A percentile compares a stretch with the other conserved stretches of the same genome.
These are phyloP conservation scores for Metopolophium dirhodum DNA, from an alignment of 1,140 invertebrate genomes.

Conservation along the genomic window DNA sequence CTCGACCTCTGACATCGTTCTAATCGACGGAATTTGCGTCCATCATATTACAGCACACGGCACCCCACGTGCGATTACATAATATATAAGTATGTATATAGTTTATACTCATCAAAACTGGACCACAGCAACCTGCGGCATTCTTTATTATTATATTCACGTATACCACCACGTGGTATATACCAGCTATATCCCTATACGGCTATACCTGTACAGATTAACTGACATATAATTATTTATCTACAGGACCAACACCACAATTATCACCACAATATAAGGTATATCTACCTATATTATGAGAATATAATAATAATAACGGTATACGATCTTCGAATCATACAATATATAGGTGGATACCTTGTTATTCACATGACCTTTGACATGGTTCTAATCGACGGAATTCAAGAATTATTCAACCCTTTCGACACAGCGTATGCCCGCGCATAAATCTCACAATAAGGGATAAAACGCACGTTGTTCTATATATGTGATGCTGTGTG, in stretches of 20 bases:
- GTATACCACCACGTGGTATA: neutral
- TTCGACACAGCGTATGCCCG: neutral
- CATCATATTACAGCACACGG: neutral
- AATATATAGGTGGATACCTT: neutral
- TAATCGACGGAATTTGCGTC: neutral
- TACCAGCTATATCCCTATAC: too few species aligned
- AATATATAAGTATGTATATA: neutral
- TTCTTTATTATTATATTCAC: neutral
- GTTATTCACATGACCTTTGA: neutral
- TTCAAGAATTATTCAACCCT: neutral
- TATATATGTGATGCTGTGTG: neutral
- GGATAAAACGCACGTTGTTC: neutral
- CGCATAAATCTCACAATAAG: conserved; percentile 41
- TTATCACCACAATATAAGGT: neutral
- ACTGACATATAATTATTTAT: neutral
- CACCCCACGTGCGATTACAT: neutral
- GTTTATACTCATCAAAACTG: neutral
- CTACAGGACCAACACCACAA: neutral
- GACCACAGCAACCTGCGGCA: conserved; percentile 7
- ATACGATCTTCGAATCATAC: neutral
- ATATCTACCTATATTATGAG: too few species aligned
- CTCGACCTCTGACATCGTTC: conserved; percentile 20
- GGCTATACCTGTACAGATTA: neutral
- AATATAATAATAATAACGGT: neutral
- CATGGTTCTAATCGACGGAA: neutral